Evolutionary conservation across 2,113 vertebrate species (phyloP), one percentile per base, ranked within the genome.

Genomic region (Sisor rabdophorus): DNA sequence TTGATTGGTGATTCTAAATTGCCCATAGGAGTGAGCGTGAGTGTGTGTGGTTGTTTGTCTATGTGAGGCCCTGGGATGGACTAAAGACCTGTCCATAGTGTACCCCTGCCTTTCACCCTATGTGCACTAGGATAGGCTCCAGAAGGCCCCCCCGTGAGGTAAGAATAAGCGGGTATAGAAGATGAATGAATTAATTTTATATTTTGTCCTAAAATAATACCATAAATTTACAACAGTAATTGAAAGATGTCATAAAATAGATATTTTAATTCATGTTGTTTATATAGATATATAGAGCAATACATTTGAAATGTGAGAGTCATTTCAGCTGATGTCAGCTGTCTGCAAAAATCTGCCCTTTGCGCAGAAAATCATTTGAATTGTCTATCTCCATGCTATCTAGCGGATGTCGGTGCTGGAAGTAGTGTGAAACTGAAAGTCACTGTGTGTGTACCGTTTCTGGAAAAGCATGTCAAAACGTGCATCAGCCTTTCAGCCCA

Each of bases 381-480:
- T 72, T 72, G 76, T 72, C 72, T 72, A 64, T 64, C 59, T 16
- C 22, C 47, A 22, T 28, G 59, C 47, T 55, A 36, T 47, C 28
- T 52, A 53, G 28, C 13, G 50, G 19, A 61, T 72, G 19, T 32
- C 47, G 54, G 53, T 63, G 56, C 13, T 53, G 47, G 65, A 77
- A 47, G 47, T 63, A 78, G 54, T 15, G n/a, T 19, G 68, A 63
- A 61, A 30, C 75, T n/a, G 20, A 44, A 53, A 61, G 30, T 48
- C 28, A n/a, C 74, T 69, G 24, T 40, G 28, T 10, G 24, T 77
- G 40, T 60, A 6, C 32, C 32, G 24, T 78, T 72, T 50, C 7
- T 11, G 59, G 59, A 72, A 76, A 54, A 22, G 61, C 53, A 72
- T 80, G n/a, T 76, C 16, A 17, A 65, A 76, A 40, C 60, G 68